These are phyloP conservation scores for Onychomys arenicola DNA, from an alignment of 2,797 vertebrate species.

Conservation along the genomic window DNA sequence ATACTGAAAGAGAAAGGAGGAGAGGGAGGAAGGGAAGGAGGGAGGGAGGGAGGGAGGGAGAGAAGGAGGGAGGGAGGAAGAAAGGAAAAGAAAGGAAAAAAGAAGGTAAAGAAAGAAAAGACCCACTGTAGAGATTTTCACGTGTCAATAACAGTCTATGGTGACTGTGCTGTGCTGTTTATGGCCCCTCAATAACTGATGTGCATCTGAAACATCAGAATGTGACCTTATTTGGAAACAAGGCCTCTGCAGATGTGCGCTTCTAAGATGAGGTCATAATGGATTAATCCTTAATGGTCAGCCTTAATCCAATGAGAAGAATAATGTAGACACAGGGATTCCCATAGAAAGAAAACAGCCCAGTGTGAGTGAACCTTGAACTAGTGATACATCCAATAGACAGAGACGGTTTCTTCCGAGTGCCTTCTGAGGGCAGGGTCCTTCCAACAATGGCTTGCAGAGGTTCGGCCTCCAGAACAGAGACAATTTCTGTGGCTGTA, in stretches of 20 bases:
- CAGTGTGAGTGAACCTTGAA: neutral
- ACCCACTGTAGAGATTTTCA: neutral
- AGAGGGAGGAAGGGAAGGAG: neutral
- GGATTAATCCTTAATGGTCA: neutral
- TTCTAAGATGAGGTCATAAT: neutral
- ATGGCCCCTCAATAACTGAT: neutral
- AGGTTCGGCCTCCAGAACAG: neutral
- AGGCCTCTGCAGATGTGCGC: neutral
- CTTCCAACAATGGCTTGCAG: neutral
- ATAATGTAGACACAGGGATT: neutral
- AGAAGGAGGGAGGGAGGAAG: neutral
- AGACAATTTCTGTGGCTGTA: too few species aligned
- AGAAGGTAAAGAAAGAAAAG: neutral
- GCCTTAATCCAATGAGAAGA: neutral
- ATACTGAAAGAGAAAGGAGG: neutral
- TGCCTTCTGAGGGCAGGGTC: neutral
- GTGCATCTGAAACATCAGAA: neutral
- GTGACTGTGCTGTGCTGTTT: neutral
- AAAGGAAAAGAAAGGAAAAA: neutral
- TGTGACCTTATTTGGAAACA: neutral
- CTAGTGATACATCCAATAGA: fast-evolving
- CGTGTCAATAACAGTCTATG: neutral
- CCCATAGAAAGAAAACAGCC: neutral
- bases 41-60: neutral
- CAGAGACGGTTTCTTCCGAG: neutral